phyloP scores from a whole-genome alignment of 2,797 vertebrate species.

The Poeciliopsis turneri region DNA sequence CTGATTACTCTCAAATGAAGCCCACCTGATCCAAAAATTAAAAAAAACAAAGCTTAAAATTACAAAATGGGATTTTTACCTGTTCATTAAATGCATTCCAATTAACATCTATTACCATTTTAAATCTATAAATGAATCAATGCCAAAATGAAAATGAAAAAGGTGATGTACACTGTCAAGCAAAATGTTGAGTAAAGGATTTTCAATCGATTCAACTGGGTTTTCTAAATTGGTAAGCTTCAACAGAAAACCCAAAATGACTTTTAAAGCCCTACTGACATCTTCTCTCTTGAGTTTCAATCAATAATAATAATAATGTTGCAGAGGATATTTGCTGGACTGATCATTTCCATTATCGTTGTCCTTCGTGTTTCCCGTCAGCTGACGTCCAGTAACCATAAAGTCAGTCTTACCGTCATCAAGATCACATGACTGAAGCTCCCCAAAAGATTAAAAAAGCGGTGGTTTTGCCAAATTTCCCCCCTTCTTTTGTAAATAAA shows the following conservation, averaged over 20 bases:
- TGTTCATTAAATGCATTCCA: neutral
- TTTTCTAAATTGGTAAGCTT: neutral
- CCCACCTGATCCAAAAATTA: no score
- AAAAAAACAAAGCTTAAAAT: neutral
- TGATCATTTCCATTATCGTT: neutral
- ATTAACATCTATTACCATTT: neutral
- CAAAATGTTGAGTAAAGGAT: neutral
- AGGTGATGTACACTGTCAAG: neutral
- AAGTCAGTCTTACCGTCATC: neutral
- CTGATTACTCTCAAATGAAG: no score
- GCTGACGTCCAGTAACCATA: neutral
- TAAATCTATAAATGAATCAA: neutral
- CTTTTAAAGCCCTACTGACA: neutral
- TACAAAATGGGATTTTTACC: neutral
- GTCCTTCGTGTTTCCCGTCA: neutral
- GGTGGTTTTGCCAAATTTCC: neutral
- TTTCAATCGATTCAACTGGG: no score
- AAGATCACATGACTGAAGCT: neutral
- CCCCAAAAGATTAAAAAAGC: neutral
- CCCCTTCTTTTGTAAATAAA: neutral
- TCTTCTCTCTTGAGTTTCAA: neutral
- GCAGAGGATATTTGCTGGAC: neutral
- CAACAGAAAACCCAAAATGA: neutral
- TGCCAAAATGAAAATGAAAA: neutral
- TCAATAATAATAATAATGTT: neutral